Evolutionary conservation across 2,888 invertebrate genomes (phyloP).

Genomic region (Ophion ellenae): DNA sequence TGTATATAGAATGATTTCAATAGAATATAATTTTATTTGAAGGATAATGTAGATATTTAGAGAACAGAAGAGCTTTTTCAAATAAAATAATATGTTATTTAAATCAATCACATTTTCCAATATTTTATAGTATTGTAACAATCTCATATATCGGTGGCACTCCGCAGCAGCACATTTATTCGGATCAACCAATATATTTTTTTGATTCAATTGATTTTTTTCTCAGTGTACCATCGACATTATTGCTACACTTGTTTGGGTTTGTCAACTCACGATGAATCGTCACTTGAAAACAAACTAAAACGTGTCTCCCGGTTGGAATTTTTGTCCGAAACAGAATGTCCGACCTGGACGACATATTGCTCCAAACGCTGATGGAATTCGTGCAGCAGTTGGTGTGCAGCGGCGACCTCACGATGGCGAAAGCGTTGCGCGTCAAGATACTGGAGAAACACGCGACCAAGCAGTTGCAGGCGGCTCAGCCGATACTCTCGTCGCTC

Average conservation of each 20-base stretch:
- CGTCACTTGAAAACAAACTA: neutral
- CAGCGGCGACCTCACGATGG: conserved; percentile 95
- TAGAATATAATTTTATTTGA: too few species aligned
- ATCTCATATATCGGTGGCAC: too few species aligned
- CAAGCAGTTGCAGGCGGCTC: conserved; percentile 84
- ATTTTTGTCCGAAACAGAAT: conserved; percentile 85
- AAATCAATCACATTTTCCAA: too few species aligned
- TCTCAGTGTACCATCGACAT: neutral
- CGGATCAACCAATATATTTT: too few species aligned
- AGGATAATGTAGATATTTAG: too few species aligned
- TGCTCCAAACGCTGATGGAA: conserved; percentile 94
- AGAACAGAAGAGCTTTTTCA: too few species aligned
- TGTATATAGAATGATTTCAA: too few species aligned
- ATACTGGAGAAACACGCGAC: conserved; percentile 93
- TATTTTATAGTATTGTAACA: too few species aligned
- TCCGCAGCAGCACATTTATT: too few species aligned
- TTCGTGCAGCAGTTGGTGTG: conserved; percentile 97
- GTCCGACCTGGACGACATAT: conserved; percentile 92
- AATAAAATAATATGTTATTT: too few species aligned
- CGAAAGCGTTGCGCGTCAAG: conserved; percentile 94
- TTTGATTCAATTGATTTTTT: too few species aligned
- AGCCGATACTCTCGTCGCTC: conserved; percentile 84
- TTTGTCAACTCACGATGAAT: neutral
- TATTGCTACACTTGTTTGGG: neutral
- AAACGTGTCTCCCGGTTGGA: neutral